Evolutionary conservation across 2,888 invertebrate genomes (phyloP), one percentile per base, ranked within the genome.

Genomic region (Imbricaverruca yamaguchii): DNA sequence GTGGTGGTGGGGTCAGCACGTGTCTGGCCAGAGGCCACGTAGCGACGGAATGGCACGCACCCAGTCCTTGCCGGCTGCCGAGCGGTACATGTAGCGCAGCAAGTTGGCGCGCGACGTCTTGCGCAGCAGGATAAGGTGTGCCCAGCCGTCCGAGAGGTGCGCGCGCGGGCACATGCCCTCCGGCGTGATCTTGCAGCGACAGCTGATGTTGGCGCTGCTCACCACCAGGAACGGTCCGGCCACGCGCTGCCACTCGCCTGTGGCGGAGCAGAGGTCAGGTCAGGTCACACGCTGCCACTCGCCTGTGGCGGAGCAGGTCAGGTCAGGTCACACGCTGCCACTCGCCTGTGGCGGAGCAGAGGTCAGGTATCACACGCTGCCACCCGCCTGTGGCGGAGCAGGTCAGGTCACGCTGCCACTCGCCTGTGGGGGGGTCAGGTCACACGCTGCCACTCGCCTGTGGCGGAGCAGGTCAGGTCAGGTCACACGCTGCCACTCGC

Each of bases 71-170:
- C 74, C 74, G 55, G 55, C 18, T 12, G 74, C 74, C 53, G 74
- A 74, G 55, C 82, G 80, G 77, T 82, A 82, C 80, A 94, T 88
- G 85, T 94, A 90, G 83, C 91, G 89, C 77, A 94, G 87, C 86
- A 92, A 93, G 85, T 93, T 92, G 67, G 92, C 85, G 81, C 93
- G 86, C 39, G 92, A 91, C 39, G 93, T 92, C 85, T 93, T 92
- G 78, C 90, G 90, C 65, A 94, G 91, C 69, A 94, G 87, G 83
- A 94, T 91, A 84, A 94, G 89, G 87, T 94, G 93, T 82, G 93
- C 89, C 86, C 91, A 92, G 57, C 94, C 94, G 87, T 94, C 93
- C 0, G 94, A 93, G 67, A 94, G 88, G 87, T 94, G 94, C 86
- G 92, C 92, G 85, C 90, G 91, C 1, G 93, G 93, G 78, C 94